Evolutionary conservation across 2,113 vertebrate species (phyloP).

Genomic region (Herpetotheres cachinnans): DNA sequence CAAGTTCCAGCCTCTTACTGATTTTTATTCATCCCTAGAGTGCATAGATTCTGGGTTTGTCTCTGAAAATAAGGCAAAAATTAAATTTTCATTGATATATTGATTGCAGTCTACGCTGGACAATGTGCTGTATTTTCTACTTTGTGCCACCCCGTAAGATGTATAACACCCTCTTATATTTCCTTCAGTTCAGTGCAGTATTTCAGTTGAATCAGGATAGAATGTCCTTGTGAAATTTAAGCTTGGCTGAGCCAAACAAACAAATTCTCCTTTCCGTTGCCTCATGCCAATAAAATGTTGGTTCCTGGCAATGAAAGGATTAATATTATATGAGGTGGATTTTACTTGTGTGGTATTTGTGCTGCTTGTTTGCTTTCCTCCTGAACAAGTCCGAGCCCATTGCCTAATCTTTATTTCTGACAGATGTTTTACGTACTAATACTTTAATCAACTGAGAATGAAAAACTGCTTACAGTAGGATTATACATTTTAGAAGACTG

Average conservation of each 20-base stretch:
- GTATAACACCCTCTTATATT: not conserved
- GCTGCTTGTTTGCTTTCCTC: slow-evolving; percentile 21
- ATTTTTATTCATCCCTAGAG: not conserved
- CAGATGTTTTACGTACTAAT: slow-evolving; percentile 58
- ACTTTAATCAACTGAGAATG: slow-evolving; percentile 44
- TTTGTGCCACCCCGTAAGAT: not conserved
- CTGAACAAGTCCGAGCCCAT: not conserved
- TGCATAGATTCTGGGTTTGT: not conserved
- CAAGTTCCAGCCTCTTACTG: not conserved
- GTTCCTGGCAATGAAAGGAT: not conserved
- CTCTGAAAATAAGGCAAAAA: not conserved
- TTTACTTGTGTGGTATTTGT: not conserved
- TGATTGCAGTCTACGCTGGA: not conserved
- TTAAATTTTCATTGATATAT: not conserved
- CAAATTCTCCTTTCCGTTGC: not conserved
- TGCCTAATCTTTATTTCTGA: slow-evolving; percentile 51
- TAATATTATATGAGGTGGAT: not conserved
- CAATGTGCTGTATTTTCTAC: not conserved
- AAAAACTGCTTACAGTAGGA: slow-evolving; percentile 20
- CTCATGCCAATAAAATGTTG: not conserved
- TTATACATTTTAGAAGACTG: not conserved
- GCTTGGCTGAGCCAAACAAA: not conserved
- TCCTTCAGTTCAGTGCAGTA: not conserved
- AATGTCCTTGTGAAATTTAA: not conserved
- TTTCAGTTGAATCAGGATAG: not conserved